A percentile compares a stretch with the other conserved stretches of the same genome.
These are phyloP conservation scores for Phyllopteryx taeniolatus DNA, from an alignment of 2,113 vertebrate genomes.

Conservation along the genomic window DNA sequence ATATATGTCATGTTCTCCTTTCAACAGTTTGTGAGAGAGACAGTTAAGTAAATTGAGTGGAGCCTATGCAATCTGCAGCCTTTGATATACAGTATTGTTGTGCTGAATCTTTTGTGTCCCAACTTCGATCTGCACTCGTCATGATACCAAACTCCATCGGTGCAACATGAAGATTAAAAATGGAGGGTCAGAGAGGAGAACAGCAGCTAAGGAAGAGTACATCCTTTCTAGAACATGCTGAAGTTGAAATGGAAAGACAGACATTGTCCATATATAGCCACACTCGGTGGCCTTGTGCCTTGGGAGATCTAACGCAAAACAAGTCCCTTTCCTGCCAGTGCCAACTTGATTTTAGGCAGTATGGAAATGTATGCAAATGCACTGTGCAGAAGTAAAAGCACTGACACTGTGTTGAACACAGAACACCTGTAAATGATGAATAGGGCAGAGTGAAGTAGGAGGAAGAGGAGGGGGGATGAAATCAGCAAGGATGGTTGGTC, in stretches of 20 bases:
- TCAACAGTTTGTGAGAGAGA: constrained; percentile 38
- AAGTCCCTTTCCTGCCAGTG: constrained; percentile 35
- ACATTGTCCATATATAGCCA: constrained; percentile 58
- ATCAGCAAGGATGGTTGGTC: constrained; percentile 41
- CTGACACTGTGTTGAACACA: constrained; percentile 17
- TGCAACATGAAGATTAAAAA: constrained; percentile 31
- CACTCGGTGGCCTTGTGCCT: constrained; percentile 38
- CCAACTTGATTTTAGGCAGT: constrained; percentile 40
- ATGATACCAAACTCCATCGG: constrained; percentile 41
- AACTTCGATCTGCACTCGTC: constrained; percentile 24
- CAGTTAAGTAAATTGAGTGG: constrained; percentile 33
- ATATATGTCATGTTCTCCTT: constrained; percentile 18
- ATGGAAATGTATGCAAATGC: constrained; percentile 56
- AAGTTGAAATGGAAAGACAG: constrained; percentile 38
- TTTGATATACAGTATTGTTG: constrained; percentile 33
- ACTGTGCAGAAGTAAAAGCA: constrained; percentile 18
- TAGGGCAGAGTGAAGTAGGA: constrained; percentile 19
- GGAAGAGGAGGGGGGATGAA: constrained; percentile 24
- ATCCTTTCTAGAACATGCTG: constrained; percentile 42
- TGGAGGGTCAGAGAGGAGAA: constrained; percentile 30
- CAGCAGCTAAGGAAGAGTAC: constrained; percentile 44
- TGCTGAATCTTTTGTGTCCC: not conserved
- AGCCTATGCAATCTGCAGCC: constrained; percentile 18
- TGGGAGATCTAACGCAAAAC: constrained; percentile 40
- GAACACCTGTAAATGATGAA: constrained; percentile 26